Base-by-base conservation (phyloP, 2,113 vertebrate species). In the Rhabdomys dilectus region DNA sequence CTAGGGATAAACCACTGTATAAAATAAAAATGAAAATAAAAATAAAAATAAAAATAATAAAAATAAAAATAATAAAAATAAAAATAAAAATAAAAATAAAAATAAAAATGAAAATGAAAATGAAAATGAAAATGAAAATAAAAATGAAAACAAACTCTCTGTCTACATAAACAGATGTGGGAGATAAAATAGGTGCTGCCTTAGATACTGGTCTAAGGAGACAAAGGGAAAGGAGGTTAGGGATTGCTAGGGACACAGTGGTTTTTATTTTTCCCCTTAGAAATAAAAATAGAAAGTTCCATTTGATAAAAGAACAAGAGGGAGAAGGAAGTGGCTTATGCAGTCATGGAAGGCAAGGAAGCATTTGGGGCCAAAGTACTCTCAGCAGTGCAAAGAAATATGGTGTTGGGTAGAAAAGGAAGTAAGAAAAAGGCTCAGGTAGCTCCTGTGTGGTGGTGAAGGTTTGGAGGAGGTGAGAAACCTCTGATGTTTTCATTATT, bases 1-100 rank as follows among this genome's bases (percentile, higher is more conserved):
- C 45, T 31, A 53, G 26, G 48, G 13, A 73, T n/a, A 53, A 6
- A 48, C 1, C 6, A 0, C 0, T 21, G 39, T 64, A 15, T 5
- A 78, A 51, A 87, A 70, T 15, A 72, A 22, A 42, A 58, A 19
- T 22, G 81, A 84, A 73, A 48, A 36, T 68, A 39, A 39, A 73
- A 45, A 45, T 45, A 45, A 45, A 45, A 45, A 45, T 45, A 45
- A 45, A 45, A 45, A 45, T 45, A 45, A 45, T 4, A n/a, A n/a
- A n/a, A n/a, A n/a, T n/a, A n/a, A n/a, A n/a, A n/a, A n/a, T n/a
- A 45, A 45, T 45, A 45, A 45, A 45, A 45, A 45, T 45, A 45
- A 45, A 45, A 45, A 45, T 45, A 45, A 45, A 45, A 45, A 45
- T 45, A 45, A 45, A 45, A 45, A 45, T 45, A 45, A 45, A 45